These are phyloP conservation scores for Tychaedon coryphoeus DNA, from an alignment of 2,113 vertebrate species.

Conservation along the genomic window DNA sequence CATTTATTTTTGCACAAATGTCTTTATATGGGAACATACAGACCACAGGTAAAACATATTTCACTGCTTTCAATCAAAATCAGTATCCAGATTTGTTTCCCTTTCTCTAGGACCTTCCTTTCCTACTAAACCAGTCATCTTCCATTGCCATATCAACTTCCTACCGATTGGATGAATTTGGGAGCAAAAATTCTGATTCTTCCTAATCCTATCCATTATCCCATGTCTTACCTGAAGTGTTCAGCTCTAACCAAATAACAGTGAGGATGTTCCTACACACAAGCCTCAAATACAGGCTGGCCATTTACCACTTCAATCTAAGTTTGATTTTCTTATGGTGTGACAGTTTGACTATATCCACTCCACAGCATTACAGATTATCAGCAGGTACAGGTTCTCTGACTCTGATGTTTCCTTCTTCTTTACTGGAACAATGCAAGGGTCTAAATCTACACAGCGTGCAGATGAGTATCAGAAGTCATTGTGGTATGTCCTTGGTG, in stretches of 20 bases:
- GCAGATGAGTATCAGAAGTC: not conserved
- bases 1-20: not conserved
- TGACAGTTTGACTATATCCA: not conserved
- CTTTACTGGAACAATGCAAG: not conserved
- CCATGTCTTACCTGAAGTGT: not conserved
- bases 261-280: not conserved
- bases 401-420: not conserved
- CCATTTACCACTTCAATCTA: not conserved
- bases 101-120: not conserved
- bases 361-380: not conserved
- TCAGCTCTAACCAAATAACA: not conserved
- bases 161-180: not conserved
- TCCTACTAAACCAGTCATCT: not conserved
- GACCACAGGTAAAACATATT: not conserved
- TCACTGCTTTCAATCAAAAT: not conserved
- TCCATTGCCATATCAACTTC: not conserved
- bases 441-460: rapidly evolving
- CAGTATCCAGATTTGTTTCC: not conserved
- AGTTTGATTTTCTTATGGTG: not conserved
- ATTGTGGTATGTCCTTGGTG: not conserved
- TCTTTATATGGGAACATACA: not conserved
- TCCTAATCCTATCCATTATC: not conserved
- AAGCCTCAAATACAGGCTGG: not conserved
- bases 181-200: not conserved
- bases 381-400: not conserved